Conservation (phyloP, 2,888 invertebrate genomes). For the Panopea generosa region DNA sequence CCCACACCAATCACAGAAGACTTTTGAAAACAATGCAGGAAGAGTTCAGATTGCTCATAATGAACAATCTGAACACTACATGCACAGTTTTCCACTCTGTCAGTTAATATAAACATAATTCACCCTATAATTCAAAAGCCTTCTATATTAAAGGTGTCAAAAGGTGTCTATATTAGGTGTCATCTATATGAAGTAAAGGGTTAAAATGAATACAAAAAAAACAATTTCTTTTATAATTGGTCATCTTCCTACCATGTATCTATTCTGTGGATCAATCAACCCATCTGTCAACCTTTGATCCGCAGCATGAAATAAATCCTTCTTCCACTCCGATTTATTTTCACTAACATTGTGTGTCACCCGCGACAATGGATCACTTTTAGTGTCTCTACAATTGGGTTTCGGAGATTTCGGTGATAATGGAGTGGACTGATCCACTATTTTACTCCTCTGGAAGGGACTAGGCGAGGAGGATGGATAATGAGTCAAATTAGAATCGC, state of each 20-base stretch:
- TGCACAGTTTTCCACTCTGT: too few relatives aligned
- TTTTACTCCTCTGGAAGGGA: conserved; percentile 67
- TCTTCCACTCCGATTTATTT: conserved; percentile 47
- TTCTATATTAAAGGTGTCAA: too few relatives aligned
- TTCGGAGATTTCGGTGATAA: conserved; percentile 46
- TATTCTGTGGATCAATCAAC: conserved; percentile 51
- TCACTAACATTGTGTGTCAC: conserved; percentile 27
- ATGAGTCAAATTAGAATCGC: conserved; percentile 35
- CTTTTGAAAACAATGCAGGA: too few relatives aligned
- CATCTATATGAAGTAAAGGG: too few relatives aligned
- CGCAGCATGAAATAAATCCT: conserved; percentile 54
- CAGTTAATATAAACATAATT: too few relatives aligned
- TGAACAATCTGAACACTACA: too few relatives aligned
- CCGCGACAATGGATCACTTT: conserved; percentile 9
- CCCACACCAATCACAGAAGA: too few relatives aligned
- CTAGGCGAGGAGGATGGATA: conserved; percentile 69
- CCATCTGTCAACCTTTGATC: conserved; percentile 31
- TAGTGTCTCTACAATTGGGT: conserved; percentile 2
- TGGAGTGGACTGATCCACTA: conserved; percentile 77
- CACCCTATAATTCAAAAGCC: too few relatives aligned
- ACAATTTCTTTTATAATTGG: too few relatives aligned
- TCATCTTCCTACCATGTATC: conserved; percentile 61
- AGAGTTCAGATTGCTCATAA: too few relatives aligned
- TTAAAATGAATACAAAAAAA: too few relatives aligned
- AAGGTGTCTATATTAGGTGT: too few relatives aligned